Conservation (phyloP, 2,113 vertebrate genomes). For the Calonectris borealis region DNA sequence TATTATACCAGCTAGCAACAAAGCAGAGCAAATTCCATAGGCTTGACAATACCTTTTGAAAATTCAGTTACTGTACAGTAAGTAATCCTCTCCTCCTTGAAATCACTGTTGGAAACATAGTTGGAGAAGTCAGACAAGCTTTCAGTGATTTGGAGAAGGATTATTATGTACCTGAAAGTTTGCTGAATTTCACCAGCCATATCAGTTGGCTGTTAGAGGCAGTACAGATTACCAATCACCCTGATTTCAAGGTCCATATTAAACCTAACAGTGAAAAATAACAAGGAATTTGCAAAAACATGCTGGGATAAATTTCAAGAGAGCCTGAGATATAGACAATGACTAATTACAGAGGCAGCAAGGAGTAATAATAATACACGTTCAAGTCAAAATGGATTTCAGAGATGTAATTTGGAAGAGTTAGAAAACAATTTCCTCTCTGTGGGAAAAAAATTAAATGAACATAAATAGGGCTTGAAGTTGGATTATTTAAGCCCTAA, state of each 20-base stretch:
- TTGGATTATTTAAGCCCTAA: background rate
- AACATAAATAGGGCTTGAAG: background rate
- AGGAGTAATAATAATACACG: background rate
- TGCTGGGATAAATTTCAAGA: background rate
- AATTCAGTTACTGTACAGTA: background rate
- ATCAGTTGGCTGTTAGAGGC: background rate
- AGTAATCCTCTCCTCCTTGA: background rate
- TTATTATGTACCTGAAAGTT: background rate
- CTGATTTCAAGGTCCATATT: background rate
- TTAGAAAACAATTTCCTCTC: background rate
- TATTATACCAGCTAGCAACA: background rate
- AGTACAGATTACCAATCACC: background rate
- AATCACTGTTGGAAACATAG: background rate
- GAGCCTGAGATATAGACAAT: background rate
- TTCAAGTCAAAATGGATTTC: background rate
- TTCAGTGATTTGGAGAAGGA: background rate
- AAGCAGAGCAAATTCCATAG: background rate
- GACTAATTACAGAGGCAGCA: background rate
- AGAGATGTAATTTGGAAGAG: background rate
- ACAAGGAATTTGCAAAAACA: background rate
- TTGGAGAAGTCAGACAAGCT: background rate
- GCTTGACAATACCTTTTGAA: background rate
- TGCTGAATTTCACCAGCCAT: background rate
- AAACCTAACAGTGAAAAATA: background rate
- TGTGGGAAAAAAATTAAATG: background rate